Evolutionary conservation across 2,113 vertebrate genomes (phyloP).

Genomic region (Chlorodrepanis virens): DNA sequence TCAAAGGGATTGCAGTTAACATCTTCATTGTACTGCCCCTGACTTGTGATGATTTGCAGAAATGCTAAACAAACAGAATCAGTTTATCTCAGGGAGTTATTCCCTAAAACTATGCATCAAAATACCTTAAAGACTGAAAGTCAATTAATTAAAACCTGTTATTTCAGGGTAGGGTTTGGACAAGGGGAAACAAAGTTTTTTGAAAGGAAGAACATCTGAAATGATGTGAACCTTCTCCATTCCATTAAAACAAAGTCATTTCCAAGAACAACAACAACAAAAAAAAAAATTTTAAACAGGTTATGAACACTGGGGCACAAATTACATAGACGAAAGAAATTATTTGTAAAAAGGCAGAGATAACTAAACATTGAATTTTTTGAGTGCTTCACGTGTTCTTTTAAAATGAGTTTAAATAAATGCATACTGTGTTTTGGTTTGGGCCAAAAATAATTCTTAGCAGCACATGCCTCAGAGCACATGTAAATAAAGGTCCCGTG

Average conservation of each 20-base stretch:
- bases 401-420: neutral
- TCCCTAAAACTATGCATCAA: neutral
- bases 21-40: neutral
- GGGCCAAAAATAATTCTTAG: neutral
- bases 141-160: neutral
- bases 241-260: neutral
- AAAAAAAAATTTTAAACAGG: neutral
- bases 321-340: neutral
- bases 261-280: neutral
- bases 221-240: neutral
- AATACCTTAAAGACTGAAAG: neutral
- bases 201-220: neutral
- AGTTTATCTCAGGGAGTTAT: neutral
- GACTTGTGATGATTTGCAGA: neutral
- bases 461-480: neutral
- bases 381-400: neutral
- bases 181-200: neutral
- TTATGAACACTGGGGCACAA: neutral
- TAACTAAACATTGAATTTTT: neutral
- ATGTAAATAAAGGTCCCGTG: neutral
- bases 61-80: neutral
- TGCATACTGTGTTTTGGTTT: neutral
- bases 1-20: fast-evolving
- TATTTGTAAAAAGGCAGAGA: fast-evolving
- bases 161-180: neutral